These are phyloP conservation scores for Oreocharis arfaki DNA, from an alignment of 2,113 vertebrate species.

Conservation along the genomic window DNA sequence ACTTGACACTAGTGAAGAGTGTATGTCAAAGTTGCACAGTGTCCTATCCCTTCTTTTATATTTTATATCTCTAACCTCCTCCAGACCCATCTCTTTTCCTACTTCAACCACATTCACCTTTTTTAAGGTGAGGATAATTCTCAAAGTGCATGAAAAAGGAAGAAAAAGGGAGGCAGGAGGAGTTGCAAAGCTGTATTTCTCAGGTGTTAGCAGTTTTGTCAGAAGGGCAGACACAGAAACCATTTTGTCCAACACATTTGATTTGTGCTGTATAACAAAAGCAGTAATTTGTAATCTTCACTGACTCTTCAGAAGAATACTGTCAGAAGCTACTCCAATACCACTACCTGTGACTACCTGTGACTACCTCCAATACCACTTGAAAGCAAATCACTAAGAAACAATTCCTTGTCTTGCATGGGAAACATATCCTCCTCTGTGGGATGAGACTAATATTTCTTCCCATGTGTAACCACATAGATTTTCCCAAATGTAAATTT, in stretches of 20 bases:
- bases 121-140: background rate
- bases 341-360: too few species aligned
- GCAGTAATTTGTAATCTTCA: background rate
- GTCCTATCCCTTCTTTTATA: background rate
- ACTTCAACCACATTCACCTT: background rate
- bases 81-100: background rate
- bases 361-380: background rate
- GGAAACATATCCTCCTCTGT: background rate
- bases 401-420: background rate
- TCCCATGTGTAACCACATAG: background rate
- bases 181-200: background rate
- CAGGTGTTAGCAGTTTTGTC: background rate
- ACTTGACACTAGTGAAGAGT: background rate
- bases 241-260: background rate
- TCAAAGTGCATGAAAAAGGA: background rate
- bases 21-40: fast-evolving
- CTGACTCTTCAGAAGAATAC: background rate
- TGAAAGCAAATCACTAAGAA: background rate
- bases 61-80: background rate
- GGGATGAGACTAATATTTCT: background rate
- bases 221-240: background rate
- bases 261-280: background rate
- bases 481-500: background rate
- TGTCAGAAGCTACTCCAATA: background rate
- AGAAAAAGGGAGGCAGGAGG: background rate